phyloP scores from a whole-genome alignment of 2,113 vertebrate species.

The Macquaria australasica region DNA sequence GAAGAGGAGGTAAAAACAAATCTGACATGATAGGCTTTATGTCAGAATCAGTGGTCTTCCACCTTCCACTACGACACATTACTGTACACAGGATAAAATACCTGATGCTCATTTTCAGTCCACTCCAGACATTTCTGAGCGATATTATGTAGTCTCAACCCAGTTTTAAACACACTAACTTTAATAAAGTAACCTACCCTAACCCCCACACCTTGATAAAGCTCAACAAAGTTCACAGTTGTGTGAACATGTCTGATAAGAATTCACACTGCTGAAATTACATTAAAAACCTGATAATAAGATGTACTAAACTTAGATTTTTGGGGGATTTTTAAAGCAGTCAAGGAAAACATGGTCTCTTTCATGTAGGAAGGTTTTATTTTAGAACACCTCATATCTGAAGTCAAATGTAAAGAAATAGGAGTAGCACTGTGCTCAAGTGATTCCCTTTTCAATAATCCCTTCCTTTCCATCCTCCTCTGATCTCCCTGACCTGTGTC shows the following conservation, averaged over 20 bases:
- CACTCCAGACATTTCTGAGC: neutral
- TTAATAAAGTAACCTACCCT: neutral
- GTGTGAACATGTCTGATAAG: neutral
- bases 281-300: neutral
- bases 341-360: neutral
- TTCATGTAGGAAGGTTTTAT: neutral
- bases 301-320: neutral
- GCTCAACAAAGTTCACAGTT: neutral
- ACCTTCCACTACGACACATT: neutral
- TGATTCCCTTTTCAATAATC: constrained; percentile 17
- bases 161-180: neutral
- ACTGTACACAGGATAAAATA: no score
- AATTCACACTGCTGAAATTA: neutral
- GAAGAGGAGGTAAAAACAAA: no score
- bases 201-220: neutral
- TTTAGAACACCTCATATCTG: neutral
- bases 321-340: neutral
- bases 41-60: neutral
- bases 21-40: no score
- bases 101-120: no score
- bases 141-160: neutral
- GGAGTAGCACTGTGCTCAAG: neutral
- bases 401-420: neutral
- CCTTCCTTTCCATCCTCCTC: neutral
- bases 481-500: neutral